Conservation (phyloP, 2,888 invertebrate species). For the Sisyra terminalis region DNA sequence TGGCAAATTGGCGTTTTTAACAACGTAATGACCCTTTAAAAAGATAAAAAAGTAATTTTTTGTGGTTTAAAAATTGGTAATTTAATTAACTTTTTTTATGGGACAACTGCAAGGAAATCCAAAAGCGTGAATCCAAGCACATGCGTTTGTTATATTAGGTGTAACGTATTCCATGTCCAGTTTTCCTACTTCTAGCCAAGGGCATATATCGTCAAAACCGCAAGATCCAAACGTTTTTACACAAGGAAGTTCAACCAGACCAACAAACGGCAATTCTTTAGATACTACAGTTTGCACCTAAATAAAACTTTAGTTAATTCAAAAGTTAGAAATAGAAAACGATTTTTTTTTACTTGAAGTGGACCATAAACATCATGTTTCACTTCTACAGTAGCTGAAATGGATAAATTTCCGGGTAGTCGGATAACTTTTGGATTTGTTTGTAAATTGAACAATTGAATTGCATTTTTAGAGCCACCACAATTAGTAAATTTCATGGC, state of each 20-base stretch:
- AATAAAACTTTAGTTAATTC: background rate
- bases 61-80: background rate
- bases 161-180: background rate
- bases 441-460: background rate
- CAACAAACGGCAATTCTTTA: conserved; percentile 1
- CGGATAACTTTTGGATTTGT: background rate
- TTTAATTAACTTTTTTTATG: background rate
- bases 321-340: background rate
- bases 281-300: background rate
- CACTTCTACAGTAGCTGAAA: background rate
- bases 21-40: background rate
- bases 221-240: conserved; percentile 2
- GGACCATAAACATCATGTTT: background rate
- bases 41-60: background rate
- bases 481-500: background rate
- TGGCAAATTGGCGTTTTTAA: background rate
- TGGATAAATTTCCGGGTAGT: conserved; percentile 1
- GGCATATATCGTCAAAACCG: conserved; percentile 1
- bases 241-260: conserved; percentile 1
- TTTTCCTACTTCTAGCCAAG: background rate
- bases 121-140: conserved; percentile 1
- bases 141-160: conserved; percentile 3
- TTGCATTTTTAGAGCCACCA: background rate
- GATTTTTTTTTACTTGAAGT: background rate
- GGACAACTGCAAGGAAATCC: conserved; percentile 5